Evolutionary conservation across 2,113 vertebrate species (phyloP), one percentile per base, ranked within the genome.

Genomic region (Solea solea): DNA sequence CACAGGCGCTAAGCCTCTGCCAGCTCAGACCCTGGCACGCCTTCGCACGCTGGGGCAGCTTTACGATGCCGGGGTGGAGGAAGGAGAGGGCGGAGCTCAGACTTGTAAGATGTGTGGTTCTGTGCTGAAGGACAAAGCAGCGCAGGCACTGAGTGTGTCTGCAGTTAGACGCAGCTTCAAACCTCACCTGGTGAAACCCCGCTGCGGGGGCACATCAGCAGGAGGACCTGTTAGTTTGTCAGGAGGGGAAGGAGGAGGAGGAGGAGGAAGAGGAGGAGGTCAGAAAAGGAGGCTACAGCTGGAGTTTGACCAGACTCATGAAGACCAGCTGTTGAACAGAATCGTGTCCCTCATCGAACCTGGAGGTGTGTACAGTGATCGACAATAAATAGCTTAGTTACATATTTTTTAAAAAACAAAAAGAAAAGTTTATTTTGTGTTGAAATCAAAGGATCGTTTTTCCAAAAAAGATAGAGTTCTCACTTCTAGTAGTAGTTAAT

Each of bases 301-400:
- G 89, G 96, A 98, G 79, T 99, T 96, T 7, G 95, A 97, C 67
- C 94, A 91, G 0, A 84, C 86, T 0, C 86, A 90, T 0, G 97
- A 99, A 90, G 97, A 97, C 0, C 66, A 94, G 13, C 92, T 98
- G 57, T 82, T 99, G 76, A 91, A 86, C 81, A 93, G 95, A 74
- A 96, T 99, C 71, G 56, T 97, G 86, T 95, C 93, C 0, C 94
- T 99, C 34, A 93, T 97, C 0, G 96, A 98, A 88, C 97, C 97
- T 0, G 93, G 95, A 0, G 94, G 90, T 91, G 21, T 40, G 80
- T 72, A 44, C 5, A 14, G n/a, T 48, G 8, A 60, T 42, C 60
- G 56, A 63, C 5, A 46, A 27, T 9, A 13, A 34, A 34, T 3
- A 3, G 2, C 28, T 34, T 2, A 34, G 5, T 34, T 34, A 2